A percentile compares a stretch with the other conserved stretches of the same genome.
These are phyloP conservation scores for Okapia johnstoni DNA, from an alignment of 2,113 vertebrate genomes.

Conservation along the genomic window DNA sequence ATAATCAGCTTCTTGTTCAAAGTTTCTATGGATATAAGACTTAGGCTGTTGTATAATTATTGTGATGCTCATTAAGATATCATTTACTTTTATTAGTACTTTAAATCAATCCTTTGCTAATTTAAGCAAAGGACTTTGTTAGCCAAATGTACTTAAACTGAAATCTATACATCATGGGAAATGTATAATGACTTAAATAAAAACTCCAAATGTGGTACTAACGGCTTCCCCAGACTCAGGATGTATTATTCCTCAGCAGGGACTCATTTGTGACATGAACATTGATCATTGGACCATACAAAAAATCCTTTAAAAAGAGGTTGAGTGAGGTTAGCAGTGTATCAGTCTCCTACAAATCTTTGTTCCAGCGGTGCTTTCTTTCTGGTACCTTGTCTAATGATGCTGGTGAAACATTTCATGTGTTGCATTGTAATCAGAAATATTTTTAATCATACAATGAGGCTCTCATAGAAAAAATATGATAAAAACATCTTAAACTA, in stretches of 20 bases:
- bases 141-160: constrained; percentile 20
- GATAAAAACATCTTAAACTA: neutral
- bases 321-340: neutral
- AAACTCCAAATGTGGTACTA: constrained; percentile 8
- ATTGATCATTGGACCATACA: neutral
- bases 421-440: neutral
- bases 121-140: constrained; percentile 15
- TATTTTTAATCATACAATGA: constrained; percentile 26
- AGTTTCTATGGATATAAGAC: constrained; percentile 25
- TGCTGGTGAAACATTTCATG: neutral
- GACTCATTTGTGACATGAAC: constrained; percentile 16
- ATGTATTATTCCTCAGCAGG: constrained; percentile 2
- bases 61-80: constrained; percentile 15
- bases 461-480: neutral
- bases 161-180: constrained; percentile 33
- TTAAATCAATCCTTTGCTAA: constrained; percentile 44
- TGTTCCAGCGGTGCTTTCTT: neutral
- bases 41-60: neutral
- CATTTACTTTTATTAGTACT: constrained; percentile 48
- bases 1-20: constrained; percentile 10
- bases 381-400: constrained; percentile 11
- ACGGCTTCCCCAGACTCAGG: neutral
- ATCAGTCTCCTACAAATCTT: constrained; percentile 21
- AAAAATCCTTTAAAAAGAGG: neutral
- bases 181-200: constrained; percentile 42